These are phyloP conservation scores for Gymnocheta viridis DNA, from an alignment of 2,888 invertebrate genomes.

Conservation along the genomic window DNA sequence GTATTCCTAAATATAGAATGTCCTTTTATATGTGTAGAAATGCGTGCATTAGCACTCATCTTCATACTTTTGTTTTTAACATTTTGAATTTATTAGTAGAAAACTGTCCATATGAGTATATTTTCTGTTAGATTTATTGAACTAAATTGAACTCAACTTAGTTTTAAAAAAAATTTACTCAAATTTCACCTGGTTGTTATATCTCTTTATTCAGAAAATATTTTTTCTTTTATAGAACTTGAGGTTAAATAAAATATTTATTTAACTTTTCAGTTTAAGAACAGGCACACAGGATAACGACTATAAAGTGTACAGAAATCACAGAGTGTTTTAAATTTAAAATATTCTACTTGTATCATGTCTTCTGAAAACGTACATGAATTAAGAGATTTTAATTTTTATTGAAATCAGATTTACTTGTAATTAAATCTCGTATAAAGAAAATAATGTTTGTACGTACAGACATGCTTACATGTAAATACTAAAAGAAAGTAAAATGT, in stretches of 20 bases:
- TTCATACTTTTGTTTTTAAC: too few species aligned
- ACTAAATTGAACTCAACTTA: background rate
- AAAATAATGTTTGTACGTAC: constrained; percentile 7
- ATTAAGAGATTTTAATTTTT: constrained; percentile 32
- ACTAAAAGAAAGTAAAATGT: background rate
- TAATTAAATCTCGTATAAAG: constrained; percentile 44
- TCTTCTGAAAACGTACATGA: background rate
- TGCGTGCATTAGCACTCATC: too few species aligned
- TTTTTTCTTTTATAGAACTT: background rate
- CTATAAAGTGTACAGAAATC: background rate
- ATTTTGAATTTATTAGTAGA: too few species aligned
- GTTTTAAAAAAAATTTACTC: background rate
- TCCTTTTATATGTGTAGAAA: too few species aligned
- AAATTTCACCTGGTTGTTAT: background rate
- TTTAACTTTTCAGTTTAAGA: constrained; percentile 32
- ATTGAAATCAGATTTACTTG: constrained; percentile 47
- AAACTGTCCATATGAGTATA: too few species aligned
- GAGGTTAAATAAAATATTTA: constrained; percentile 45
- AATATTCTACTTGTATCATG: background rate
- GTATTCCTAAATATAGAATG: too few species aligned
- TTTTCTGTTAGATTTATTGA: background rate
- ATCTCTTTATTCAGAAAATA: background rate
- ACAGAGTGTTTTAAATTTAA: background rate
- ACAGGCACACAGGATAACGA: background rate
- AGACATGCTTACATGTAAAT: background rate